phyloP scores from a whole-genome alignment of 2,113 vertebrate species.

The Paedocypris sp. region DNA sequence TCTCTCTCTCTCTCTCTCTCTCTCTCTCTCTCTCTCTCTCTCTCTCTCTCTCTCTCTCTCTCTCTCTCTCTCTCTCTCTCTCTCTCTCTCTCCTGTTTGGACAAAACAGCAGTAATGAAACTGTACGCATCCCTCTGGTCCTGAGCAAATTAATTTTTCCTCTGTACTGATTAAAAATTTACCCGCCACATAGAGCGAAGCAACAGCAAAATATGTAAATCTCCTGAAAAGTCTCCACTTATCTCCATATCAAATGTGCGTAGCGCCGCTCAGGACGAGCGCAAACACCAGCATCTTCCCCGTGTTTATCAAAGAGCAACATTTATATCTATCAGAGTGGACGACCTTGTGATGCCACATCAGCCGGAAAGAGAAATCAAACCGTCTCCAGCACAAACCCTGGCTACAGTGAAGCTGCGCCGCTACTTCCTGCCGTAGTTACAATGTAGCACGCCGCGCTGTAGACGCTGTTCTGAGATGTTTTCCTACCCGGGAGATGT shows the following conservation, averaged over 20 bases:
- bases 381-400: too few relatives aligned
- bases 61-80: slow-evolving; percentile 2
- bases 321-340: slow-evolving; percentile 57
- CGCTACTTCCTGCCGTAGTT: too few relatives aligned
- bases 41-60: neutral
- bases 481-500: too few relatives aligned
- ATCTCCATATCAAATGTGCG: slow-evolving; percentile 67
- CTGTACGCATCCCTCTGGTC: slow-evolving; percentile 40
- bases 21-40: neutral
- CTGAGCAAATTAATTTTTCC: slow-evolving; percentile 57
- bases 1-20: neutral
- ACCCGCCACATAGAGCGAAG: slow-evolving; percentile 53
- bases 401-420: too few relatives aligned
- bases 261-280: too few relatives aligned
- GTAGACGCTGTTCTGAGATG: too few relatives aligned
- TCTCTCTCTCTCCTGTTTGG: slow-evolving; percentile 38
- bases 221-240: slow-evolving; percentile 53
- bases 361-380: slow-evolving; percentile 14
- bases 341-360: slow-evolving; percentile 47
- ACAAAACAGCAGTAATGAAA: slow-evolving; percentile 54
- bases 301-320: slow-evolving; percentile 64
- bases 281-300: slow-evolving; percentile 55
- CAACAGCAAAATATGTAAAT: slow-evolving; percentile 58
- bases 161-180: slow-evolving; percentile 59
- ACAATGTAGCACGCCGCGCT: too few relatives aligned